Percentiles rank a stretch among this genome's conserved stretches.
These are phyloP conservation scores for Batillaria attramentaria DNA, from an alignment of 1,140 invertebrate species.

Conservation along the genomic window DNA sequence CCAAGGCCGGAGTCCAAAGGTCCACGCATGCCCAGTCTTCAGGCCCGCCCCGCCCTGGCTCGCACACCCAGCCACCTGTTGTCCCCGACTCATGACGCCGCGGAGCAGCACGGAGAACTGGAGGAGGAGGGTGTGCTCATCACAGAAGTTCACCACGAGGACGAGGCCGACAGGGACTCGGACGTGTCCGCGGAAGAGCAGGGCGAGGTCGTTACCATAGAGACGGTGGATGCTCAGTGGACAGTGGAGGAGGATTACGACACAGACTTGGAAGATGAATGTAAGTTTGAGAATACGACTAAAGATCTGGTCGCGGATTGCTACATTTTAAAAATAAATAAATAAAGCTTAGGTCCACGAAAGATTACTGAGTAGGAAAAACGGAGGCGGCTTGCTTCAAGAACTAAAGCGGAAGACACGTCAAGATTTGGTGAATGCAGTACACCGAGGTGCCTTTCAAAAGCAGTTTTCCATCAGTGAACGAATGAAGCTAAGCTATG, in stretches of 20 bases:
- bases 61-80: constrained; percentile 39
- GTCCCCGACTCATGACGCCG: not conserved
- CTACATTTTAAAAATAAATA: not conserved
- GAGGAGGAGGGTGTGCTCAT: constrained; percentile 72
- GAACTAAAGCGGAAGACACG: not conserved
- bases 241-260: constrained; percentile 50
- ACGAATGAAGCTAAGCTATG: too few species aligned
- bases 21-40: constrained; percentile 38
- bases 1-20: constrained; percentile 18
- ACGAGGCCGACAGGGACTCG: constrained; percentile 26
- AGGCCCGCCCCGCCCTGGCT: constrained; percentile 36
- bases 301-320: not conserved
- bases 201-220: constrained; percentile 7
- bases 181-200: not conserved
- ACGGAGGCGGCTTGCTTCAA: not conserved
- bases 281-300: constrained; percentile 30
- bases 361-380: not conserved
- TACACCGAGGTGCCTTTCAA: too few species aligned
- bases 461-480: too few species aligned
- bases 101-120: constrained; percentile 8
- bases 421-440: not conserved
- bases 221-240: constrained; percentile 11
- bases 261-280: constrained; percentile 58
- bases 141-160: constrained; percentile 43
- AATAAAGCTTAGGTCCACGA: not conserved